phyloP scores from a whole-genome alignment of 1,140 invertebrate genomes.

The Nomia melanderi region DNA sequence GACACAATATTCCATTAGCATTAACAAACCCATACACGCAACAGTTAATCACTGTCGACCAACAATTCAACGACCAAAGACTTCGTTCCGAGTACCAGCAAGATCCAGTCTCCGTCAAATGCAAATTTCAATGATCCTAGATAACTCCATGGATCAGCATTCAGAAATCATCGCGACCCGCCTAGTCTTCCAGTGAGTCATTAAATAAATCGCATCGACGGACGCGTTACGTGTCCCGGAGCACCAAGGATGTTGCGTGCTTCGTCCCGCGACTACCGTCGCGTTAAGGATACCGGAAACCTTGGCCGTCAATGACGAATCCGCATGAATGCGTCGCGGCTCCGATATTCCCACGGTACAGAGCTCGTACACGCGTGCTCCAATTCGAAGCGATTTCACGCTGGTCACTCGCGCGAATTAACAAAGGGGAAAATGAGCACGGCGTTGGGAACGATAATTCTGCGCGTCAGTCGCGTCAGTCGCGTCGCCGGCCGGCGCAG shows the following conservation, averaged over 20 bases:
- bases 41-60: too few relatives aligned
- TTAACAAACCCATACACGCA: too few relatives aligned
- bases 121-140: background rate
- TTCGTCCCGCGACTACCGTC: background rate
- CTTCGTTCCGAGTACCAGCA: too few relatives aligned
- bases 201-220: conserved; percentile 57
- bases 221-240: conserved; percentile 55
- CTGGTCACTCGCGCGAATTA: conserved; percentile 29
- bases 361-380: conserved; percentile 3
- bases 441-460: conserved; percentile 8
- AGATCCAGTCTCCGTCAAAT: too few relatives aligned
- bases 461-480: background rate
- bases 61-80: too few relatives aligned
- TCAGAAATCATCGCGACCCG: conserved; percentile 11
- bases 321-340: conserved; percentile 31
- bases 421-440: background rate
- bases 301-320: conserved; percentile 67
- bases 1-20: too few relatives aligned
- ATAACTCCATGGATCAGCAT: background rate
- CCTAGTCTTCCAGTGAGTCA: conserved; percentile 71
- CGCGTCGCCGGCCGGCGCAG: too few relatives aligned
- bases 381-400: conserved; percentile 46
- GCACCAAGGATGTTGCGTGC: conserved; percentile 56
- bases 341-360: conserved; percentile 66
- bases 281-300: conserved; percentile 50